Evolutionary conservation across 2,888 invertebrate species (phyloP), one percentile per base, ranked within the genome.

Genomic region (Zhengitettix transpicula): DNA sequence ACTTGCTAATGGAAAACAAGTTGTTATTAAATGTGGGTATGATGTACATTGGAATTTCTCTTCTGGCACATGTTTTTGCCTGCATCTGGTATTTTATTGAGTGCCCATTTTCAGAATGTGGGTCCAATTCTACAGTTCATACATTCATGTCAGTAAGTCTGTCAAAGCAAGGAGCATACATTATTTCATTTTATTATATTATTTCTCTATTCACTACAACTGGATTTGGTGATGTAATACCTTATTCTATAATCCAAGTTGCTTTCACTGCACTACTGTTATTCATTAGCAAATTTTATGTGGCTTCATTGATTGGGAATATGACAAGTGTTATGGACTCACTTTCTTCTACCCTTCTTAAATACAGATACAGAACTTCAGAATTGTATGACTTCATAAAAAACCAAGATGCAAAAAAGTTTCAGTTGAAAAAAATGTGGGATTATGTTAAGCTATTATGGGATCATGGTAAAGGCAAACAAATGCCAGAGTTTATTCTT

Each of bases 371-470:
- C 62, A 73, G 74, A 1, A 77, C 79, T 42, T 74, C 75, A 58
- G 77, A 79, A 66, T 67, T 79, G 10, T 69, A 72, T 63, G 77
- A 77, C 62, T 77, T 77, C n/a, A 68, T 78, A 0, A 66, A 73
- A 3, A 77, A 78, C 57, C 77, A 74, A 68, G 74, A 75, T 63
- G 69, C 77, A 1, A 77, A 77, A 65, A 72, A 72, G 0, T 77
- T 76, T 65, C 79, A 78, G 67, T 75, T 78, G 74, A 72, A 71
- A 63, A 78, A 77, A 65, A 75, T 78, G 74, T 77, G 77, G 76
- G 75, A 74, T 56, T 79, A 80, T 59, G 77, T 80, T 0, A 69
- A 75, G 5, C 74, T 76, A 51, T 67, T 79, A 54, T 79, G 79
- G 79, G 75, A 74, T 51, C 69, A 77, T 56, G 77, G 77, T 63